Base-by-base conservation (phyloP, 2,797 vertebrate genomes). In the Tenualosa ilisha region DNA sequence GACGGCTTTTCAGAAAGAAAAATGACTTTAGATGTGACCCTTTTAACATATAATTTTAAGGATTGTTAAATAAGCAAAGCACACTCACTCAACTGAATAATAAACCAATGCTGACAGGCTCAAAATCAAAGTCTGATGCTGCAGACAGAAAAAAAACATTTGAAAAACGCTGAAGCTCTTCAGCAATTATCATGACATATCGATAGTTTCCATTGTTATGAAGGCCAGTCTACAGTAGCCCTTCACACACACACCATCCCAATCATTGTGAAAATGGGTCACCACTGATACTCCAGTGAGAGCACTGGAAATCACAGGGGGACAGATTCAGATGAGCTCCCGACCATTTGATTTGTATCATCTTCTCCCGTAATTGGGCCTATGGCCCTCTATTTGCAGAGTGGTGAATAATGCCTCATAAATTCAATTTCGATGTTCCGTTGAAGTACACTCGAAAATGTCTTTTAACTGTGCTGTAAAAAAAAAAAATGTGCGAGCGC, bases 271-370 rank as follows among this genome's bases (percentile, higher is more conserved):
- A 79, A 79, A 79, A 79, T 79, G 40, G 72, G 72, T 79, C 72
- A 79, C 6, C 72, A 40, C 37, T 79, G 72, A 43, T 43, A 43
- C 72, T 79, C 68, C 4, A 1, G 37, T 75, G 68, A 75, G 72
- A 46, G 72, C 72, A 79, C 37, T 79, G 72, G 72, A 79, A 79
- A 79, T 46, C 72, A 46, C 46, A 40, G 6, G 40, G 72, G 72
- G 20, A 51, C 40, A 79, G 72, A 79, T n/a, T 12, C 72, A 46
- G 72, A 79, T 40, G 40, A 43, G 37, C 40, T 79, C 20, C 72
- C 72, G 46, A 79, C 43, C 72, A 79, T 79, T 79, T 79, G 72
- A 79, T 79, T 37, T 79, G 72, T 79, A 79, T 79, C 72, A 79
- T 79, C 72, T 43, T 46, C 72, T 79, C 6, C 17, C 9, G 72